A percentile compares a stretch with the other conserved stretches of the same genome.
phyloP scores from a whole-genome alignment of 2,113 vertebrate species.

The Melanerpes formicivorus region DNA sequence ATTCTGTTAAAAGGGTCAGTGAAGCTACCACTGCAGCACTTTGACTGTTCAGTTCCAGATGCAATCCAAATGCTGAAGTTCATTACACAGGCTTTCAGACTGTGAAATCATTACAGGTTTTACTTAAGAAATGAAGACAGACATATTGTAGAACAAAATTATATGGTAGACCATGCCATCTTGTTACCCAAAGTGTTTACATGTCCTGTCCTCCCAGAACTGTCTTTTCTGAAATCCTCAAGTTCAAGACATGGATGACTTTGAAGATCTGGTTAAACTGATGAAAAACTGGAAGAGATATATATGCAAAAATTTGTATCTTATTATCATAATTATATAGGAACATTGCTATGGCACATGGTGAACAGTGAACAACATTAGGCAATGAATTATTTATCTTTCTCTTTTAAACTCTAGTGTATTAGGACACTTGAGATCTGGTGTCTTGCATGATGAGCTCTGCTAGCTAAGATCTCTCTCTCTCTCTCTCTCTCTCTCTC shows the following conservation, averaged over 20 bases:
- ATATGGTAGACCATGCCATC: accelerated
- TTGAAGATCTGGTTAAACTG: neutral
- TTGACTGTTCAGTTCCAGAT: neutral
- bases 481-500: too few species aligned
- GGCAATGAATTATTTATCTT: neutral
- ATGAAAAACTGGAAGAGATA: neutral
- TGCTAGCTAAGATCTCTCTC: neutral
- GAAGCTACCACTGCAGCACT: neutral
- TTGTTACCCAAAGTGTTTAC: neutral
- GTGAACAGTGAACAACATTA: neutral
- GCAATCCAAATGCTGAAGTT: neutral
- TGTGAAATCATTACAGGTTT: neutral
- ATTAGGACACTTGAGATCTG: neutral
- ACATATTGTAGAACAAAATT: neutral
- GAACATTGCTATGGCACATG: neutral
- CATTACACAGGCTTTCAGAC: neutral
- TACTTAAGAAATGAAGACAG: neutral
- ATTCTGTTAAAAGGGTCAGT: neutral
- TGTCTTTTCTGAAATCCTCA: neutral
- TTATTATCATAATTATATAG: neutral
- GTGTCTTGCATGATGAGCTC: neutral
- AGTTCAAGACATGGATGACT: neutral
- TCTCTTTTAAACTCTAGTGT: neutral
- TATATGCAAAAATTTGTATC: neutral
- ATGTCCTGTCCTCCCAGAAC: neutral